Conservation (phyloP, 37 sponge, comb jelly and placozoan genomes). For the Theonella swinhoei region DNA sequence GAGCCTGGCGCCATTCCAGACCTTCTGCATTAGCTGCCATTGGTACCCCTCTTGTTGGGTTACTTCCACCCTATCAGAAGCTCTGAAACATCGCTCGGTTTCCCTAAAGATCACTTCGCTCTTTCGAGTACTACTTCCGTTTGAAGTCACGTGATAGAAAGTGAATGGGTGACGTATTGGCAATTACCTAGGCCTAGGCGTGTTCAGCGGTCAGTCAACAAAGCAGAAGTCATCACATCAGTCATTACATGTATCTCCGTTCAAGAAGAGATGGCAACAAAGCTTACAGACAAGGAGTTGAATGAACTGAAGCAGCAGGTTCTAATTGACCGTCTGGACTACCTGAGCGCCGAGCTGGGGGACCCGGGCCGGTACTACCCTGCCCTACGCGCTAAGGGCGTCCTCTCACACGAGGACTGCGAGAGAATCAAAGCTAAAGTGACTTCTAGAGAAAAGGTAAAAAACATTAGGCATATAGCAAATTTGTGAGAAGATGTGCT, state of each 20-base stretch:
- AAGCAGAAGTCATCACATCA: not conserved
- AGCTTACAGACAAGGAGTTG: conserved; percentile 10
- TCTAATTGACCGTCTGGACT: conserved; percentile 18
- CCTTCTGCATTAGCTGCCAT: conserved; percentile 25
- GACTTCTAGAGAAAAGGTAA: conserved; percentile 29
- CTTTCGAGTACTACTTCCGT: not conserved
- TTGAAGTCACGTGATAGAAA: not conserved
- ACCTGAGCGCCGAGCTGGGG: conserved; percentile 55
- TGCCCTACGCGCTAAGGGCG: conserved; percentile 34
- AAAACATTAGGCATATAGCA: not conserved
- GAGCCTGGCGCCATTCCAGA: conserved; percentile 82
- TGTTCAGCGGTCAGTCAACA: no score
- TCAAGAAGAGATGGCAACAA: not conserved
- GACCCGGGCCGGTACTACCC: conserved; percentile 69
- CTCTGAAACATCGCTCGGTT: not conserved
- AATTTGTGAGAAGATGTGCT: not conserved
- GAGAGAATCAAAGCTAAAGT: conserved; percentile 42
- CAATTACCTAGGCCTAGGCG: no score
- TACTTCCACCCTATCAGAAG: not conserved
- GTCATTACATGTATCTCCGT: no score
- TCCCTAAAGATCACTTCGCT: not conserved
- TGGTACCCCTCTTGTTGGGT: not conserved
- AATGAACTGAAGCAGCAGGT: conserved; percentile 33
- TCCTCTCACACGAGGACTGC: conserved; percentile 24
- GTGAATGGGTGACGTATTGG: not conserved